A percentile compares a stretch with the other conserved stretches of the same genome.
phyloP scores from a whole-genome alignment of 2,888 invertebrate species.

The Peribatodes rhomboidaria region DNA sequence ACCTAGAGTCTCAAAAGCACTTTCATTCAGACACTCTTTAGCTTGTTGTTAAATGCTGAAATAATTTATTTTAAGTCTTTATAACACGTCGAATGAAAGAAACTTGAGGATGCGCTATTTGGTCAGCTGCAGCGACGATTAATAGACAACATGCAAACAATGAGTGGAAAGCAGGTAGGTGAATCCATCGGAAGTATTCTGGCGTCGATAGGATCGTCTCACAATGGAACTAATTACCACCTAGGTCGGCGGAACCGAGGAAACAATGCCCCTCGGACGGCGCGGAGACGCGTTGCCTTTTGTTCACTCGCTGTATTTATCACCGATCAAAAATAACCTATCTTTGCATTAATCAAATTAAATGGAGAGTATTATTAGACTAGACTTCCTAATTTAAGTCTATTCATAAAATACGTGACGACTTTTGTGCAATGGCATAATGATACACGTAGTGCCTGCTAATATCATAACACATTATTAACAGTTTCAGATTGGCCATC shows the following conservation, averaged over 20 bases:
- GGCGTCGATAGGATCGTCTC: slow-evolving; percentile 77
- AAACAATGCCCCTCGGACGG: slow-evolving; percentile 64
- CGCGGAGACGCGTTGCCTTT: slow-evolving; percentile 64
- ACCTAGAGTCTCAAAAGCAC: no score
- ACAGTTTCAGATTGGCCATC: no score
- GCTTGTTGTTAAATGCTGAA: background rate
- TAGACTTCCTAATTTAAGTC: slow-evolving; percentile 12
- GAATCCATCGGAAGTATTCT: slow-evolving; percentile 83
- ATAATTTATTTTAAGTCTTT: background rate
- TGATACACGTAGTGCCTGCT: background rate
- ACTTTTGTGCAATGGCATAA: background rate
- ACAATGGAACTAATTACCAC: slow-evolving; percentile 84
- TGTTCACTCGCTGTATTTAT: slow-evolving; percentile 64
- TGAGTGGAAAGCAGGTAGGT: slow-evolving; percentile 80
- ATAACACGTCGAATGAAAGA: background rate
- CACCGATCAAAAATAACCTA: slow-evolving; percentile 54
- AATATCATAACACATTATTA: no score
- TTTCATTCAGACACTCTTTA: no score
- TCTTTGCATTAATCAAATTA: slow-evolving; percentile 39
- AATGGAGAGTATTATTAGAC: slow-evolving; percentile 19
- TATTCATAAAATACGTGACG: slow-evolving; percentile 13
- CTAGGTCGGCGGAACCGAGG: slow-evolving; percentile 67
- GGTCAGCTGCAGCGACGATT: slow-evolving; percentile 45
- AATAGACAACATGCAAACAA: slow-evolving; percentile 67
- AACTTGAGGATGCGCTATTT: background rate